Evolutionary conservation across 2,888 invertebrate genomes (phyloP).

Genomic region (Platynereis dumerilii): DNA sequence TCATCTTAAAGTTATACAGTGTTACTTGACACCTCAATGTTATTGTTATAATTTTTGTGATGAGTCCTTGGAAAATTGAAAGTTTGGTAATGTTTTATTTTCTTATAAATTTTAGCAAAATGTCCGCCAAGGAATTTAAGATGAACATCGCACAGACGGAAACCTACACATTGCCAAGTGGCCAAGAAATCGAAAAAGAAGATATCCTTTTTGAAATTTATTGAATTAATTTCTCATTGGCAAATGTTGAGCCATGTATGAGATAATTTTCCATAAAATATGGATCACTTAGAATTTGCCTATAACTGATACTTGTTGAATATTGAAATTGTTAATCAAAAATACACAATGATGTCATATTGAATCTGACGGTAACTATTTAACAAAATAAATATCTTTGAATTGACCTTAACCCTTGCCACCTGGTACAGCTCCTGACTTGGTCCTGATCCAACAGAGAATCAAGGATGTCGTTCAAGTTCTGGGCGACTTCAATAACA

Average conservation of each 20-base stretch:
- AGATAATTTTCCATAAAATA: too few species aligned
- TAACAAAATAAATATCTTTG: too few species aligned
- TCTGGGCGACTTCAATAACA: slow-evolving; percentile 75
- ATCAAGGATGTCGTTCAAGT: slow-evolving; percentile 84
- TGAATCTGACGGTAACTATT: too few species aligned
- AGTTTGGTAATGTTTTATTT: not conserved
- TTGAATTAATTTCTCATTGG: too few species aligned
- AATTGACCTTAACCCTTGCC: slow-evolving; percentile 23
- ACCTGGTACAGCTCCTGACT: slow-evolving; percentile 59
- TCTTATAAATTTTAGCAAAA: slow-evolving; percentile 65
- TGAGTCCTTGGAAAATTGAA: not conserved
- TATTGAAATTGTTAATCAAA: too few species aligned
- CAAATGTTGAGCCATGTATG: too few species aligned
- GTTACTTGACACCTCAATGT: too few species aligned
- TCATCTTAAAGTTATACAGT: too few species aligned
- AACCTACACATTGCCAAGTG: slow-evolving; percentile 78
- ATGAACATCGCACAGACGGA: slow-evolving; percentile 71
- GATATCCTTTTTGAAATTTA: slow-evolving; percentile 36
- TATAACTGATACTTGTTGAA: too few species aligned
- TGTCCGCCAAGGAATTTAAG: slow-evolving; percentile 83
- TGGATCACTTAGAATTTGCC: too few species aligned
- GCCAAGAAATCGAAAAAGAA: slow-evolving; percentile 75
- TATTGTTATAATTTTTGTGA: not conserved
- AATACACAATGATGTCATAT: too few species aligned
- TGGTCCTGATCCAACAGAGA: slow-evolving; percentile 86